Evolutionary conservation across 30 jellyfish, hydroid and myxozoan genomes (phyloP).

Genomic region (Chrysaora quinquecirrha): DNA sequence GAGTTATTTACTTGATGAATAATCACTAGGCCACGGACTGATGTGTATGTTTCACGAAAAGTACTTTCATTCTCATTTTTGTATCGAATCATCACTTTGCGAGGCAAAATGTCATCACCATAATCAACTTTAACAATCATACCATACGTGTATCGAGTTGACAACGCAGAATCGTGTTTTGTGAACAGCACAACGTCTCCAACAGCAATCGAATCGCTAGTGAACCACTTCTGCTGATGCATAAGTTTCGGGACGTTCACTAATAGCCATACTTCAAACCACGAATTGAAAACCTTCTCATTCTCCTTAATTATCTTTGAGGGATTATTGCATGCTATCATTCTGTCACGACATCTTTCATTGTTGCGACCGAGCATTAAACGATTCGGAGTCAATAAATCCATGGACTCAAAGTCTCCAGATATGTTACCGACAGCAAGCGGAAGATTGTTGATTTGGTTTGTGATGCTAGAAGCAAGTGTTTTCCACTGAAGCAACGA

Average conservation of each 20-base stretch:
- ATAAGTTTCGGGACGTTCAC: constrained; percentile 12
- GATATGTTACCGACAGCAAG: neutral
- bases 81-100: neutral
- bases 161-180: neutral
- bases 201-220: neutral
- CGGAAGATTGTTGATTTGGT: neutral
- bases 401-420: constrained; percentile 20
- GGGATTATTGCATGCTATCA: neutral
- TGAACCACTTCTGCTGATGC: neutral
- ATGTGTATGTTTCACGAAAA: constrained; percentile 5
- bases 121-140: neutral
- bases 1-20: constrained; percentile 3
- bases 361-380: constrained; percentile 28
- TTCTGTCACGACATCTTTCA: neutral
- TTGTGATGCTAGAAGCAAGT: neutral
- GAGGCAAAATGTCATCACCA: constrained; percentile 5
- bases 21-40: constrained; percentile 3
- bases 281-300: neutral
- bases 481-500: constrained; percentile 24
- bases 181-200: neutral
- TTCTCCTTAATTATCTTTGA: neutral
- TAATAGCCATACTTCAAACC: constrained; percentile 27
- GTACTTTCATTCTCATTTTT: neutral
- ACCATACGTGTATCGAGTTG: neutral
- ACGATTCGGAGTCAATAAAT: constrained; percentile 28